Base-by-base conservation (phyloP, 2,888 invertebrate species). In the Myopa testacea region DNA sequence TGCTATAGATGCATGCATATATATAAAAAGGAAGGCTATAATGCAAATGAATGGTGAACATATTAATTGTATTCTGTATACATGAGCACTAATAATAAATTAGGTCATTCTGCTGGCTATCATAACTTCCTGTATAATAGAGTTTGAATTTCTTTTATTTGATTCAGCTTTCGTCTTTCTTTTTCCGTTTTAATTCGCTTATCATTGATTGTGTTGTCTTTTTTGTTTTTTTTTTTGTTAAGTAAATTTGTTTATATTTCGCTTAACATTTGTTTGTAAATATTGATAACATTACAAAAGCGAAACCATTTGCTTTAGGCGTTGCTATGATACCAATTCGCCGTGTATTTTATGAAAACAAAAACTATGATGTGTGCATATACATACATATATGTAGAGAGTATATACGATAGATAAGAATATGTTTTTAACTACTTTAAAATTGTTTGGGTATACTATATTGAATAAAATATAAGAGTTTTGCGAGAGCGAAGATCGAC, bases 81-180 rank as follows among this genome's bases (percentile, higher is more conserved):
- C 82, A 82, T 82, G 81, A 84, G 82, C 84, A 85, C 82, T 45
- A 45, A 10, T 45, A 85, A 82, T 86, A 85, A 86, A 86, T 86
- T 86, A 83, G 87, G 86, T 86, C 87, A 87, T 83, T 81, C 84
- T 81, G 80, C 81, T 84, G 45, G 55, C 55, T 55, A 86, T 85
- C 84, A 55, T 82, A 83, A 82, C 86, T 86, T 86, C 87, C 85
- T 85, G 85, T 84, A 83, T 83, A 83, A 83, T 82, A 82, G 83
- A 80, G 45, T n/a, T 79, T 81, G 80, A 80, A 77, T 55, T 75
- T 52, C 63, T 52, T 19, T 19, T 34, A 60, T 14, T 14, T 58
- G 16, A 6, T 40, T 60, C 52, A 38, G 6, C 65, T 55, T 67
- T 8, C 34, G n/a, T 55, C 45, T 60, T 74, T 19, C 10, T 55